phyloP scores from a whole-genome alignment of 2,888 invertebrate genomes.

The Brassicogethes aeneus region DNA sequence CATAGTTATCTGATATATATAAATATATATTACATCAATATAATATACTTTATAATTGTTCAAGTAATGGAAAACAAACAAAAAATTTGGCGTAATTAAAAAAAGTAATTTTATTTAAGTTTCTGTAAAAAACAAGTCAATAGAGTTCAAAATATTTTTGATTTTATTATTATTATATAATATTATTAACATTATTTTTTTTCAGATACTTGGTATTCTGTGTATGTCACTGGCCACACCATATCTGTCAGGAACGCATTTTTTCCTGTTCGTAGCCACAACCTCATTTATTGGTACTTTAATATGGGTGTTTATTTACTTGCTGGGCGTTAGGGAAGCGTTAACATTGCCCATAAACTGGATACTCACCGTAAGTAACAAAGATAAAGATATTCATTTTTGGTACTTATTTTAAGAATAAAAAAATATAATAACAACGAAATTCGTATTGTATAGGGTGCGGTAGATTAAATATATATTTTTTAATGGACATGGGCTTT shows the following conservation, averaged over 20 bases:
- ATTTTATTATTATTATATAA: too few relatives aligned
- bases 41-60: too few relatives aligned
- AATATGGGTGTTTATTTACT: slow-evolving; percentile 71
- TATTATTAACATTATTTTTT: too few relatives aligned
- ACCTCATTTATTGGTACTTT: slow-evolving; percentile 74
- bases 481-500: too few relatives aligned
- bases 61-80: too few relatives aligned
- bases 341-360: slow-evolving; percentile 74
- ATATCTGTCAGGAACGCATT: slow-evolving; percentile 53
- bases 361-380: slow-evolving; percentile 68
- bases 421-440: slow-evolving; percentile 1
- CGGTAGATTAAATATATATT: too few relatives aligned
- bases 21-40: too few relatives aligned
- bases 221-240: slow-evolving; percentile 79
- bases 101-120: too few relatives aligned
- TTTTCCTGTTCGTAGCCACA: slow-evolving; percentile 79
- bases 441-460: not conserved
- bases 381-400: slow-evolving; percentile 5
- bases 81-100: too few relatives aligned
- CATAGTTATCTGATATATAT: too few relatives aligned
- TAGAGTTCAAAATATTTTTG: too few relatives aligned
- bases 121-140: too few relatives aligned
- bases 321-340: slow-evolving; percentile 71
- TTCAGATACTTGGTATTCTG: slow-evolving; percentile 73
- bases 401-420: slow-evolving; percentile 3